phyloP scores from a whole-genome alignment of 2,113 vertebrate species.

The Equus przewalskii region DNA sequence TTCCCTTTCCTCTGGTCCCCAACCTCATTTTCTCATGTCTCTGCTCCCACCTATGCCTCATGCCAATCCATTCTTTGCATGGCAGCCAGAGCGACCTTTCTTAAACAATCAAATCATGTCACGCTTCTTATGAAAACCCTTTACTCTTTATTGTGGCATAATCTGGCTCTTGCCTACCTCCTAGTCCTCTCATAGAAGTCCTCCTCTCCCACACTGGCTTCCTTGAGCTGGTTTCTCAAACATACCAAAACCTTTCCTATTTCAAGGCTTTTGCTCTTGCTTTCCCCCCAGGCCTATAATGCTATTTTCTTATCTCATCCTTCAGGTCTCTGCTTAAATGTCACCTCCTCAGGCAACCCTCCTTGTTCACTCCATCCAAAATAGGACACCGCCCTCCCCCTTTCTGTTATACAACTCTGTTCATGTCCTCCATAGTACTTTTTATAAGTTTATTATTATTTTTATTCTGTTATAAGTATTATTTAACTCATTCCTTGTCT shows the following conservation, averaged over 20 bases:
- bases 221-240: background rate
- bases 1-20: background rate
- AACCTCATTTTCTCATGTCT: background rate
- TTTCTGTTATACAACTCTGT: conserved; percentile 9
- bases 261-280: conserved; percentile 24
- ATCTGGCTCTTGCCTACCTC: background rate
- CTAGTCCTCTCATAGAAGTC: background rate
- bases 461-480: background rate
- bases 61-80: conserved; percentile 32
- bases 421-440: background rate
- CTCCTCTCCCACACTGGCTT: background rate
- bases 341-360: background rate
- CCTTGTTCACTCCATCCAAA: conserved; percentile 36
- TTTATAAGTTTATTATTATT: conserved; percentile 20
- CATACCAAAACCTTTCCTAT: background rate
- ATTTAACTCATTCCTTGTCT: conserved; percentile 37
- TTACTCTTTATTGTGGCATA: background rate
- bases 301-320: conserved; percentile 26
- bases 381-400: background rate
- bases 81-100: conserved; percentile 5
- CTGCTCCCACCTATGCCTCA: background rate
- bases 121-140: conserved; percentile 36
- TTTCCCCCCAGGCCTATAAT: background rate
- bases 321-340: conserved; percentile 55
- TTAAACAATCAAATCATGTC: conserved; percentile 22